phyloP scores from a whole-genome alignment of 2,888 invertebrate species.

The Parnassius mnemosyne region DNA sequence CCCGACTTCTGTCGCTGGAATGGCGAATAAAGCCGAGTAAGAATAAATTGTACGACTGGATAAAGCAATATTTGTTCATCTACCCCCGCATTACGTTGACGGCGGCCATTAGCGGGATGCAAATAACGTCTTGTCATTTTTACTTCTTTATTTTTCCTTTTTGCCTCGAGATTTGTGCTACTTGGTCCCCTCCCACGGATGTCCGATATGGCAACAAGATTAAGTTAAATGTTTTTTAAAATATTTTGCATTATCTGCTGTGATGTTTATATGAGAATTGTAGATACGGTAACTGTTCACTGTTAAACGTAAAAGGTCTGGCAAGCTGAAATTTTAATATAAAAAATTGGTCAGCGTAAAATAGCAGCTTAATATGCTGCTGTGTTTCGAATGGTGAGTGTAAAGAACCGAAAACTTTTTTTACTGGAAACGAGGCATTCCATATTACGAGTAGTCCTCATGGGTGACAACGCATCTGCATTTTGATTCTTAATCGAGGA shows the following conservation, averaged over 20 bases:
- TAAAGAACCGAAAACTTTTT: no score
- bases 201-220: slow-evolving; percentile 50
- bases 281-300: no score
- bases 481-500: no score
- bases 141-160: slow-evolving; percentile 75
- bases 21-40: slow-evolving; percentile 73
- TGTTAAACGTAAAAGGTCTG: no score
- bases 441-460: no score
- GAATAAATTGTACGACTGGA: slow-evolving; percentile 79
- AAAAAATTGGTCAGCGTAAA: no score
- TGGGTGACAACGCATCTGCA: no score
- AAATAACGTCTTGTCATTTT: slow-evolving; percentile 80
- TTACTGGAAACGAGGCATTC: no score
- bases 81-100: slow-evolving; percentile 76
- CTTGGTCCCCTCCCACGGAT: slow-evolving; percentile 52
- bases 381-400: no score
- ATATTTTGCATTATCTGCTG: background rate
- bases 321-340: no score
- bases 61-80: slow-evolving; percentile 80
- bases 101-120: slow-evolving; percentile 77
- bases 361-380: no score
- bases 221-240: slow-evolving; percentile 29
- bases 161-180: slow-evolving; percentile 53
- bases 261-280: background rate
- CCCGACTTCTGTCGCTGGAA: slow-evolving; percentile 65